Conservation (phyloP, 2,113 vertebrate genomes). For the Hippoglossus stenolepis region DNA sequence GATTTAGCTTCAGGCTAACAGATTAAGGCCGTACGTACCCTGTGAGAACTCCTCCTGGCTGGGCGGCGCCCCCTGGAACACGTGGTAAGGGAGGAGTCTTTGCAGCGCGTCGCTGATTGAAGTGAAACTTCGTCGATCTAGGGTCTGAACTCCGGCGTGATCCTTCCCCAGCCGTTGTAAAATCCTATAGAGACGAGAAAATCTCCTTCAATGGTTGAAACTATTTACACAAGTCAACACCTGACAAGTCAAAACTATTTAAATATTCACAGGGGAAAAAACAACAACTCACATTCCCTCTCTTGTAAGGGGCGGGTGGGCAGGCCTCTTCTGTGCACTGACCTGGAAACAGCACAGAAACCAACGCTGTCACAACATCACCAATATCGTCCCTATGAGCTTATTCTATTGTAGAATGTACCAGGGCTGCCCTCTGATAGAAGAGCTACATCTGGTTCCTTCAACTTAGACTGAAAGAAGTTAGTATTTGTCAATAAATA, state of each 20-base stretch:
- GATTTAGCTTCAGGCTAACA: not conserved
- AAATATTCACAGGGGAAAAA: not conserved
- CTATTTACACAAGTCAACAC: not conserved
- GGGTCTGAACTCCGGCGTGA: conserved; percentile 85
- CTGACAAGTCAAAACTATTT: not conserved
- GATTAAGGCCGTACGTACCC: conserved; percentile 59
- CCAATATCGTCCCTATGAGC: not conserved
- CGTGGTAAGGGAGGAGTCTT: conserved; percentile 93
- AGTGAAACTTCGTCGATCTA: conserved; percentile 86
- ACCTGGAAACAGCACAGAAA: conserved; percentile 44
- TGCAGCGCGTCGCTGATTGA: conserved; percentile 88
- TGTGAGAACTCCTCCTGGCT: conserved; percentile 88
- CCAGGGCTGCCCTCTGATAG: not conserved
- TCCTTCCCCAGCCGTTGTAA: conserved; percentile 91
- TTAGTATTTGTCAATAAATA: too few relatives aligned
- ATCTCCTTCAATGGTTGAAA: not conserved
- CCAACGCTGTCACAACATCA: not conserved
- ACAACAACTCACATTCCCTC: conserved; percentile 90
- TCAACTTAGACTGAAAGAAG: too few relatives aligned
- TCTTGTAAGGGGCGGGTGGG: conserved; percentile 90
- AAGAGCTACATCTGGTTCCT: too few relatives aligned
- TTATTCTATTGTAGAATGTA: not conserved
- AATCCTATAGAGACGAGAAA: conserved; percentile 78
- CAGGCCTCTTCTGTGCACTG: conserved; percentile 88
- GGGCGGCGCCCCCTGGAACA: conserved; percentile 91